Base-by-base conservation (phyloP, 1,140 invertebrate species). In the Achroia grisella region DNA sequence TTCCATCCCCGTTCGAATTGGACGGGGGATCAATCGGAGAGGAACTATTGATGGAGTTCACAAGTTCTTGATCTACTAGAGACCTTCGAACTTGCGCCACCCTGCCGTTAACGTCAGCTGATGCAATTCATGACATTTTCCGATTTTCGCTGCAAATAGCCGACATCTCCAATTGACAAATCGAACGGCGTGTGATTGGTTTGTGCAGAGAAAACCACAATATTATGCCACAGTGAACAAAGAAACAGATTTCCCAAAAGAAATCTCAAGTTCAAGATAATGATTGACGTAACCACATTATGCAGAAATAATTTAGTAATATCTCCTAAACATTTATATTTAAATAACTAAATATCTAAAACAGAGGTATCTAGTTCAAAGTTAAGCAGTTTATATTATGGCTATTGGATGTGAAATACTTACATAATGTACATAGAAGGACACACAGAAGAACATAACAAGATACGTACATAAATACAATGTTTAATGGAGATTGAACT, bases 261-360 rank as follows among this genome's bases (percentile, higher is more conserved):
- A 55, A 59, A 59, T 40, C 50, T 51, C 58, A 62, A 66, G 62
- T 66, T 66, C 59, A 66, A 57, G 62, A 58, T 49, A 52, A 39
- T 10, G 11, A 10, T 10, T 23, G 33, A 40, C 28, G 39, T 40
- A 40, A 40, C 14, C 17, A n/a, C 10, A 17, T 27, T 27, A 5
- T 10, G 5, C 0, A 1, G 34, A 13, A 35, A 35, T 17, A 23
- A 17, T 23, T 2, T 23, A 23, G 17, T 23, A 23, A n/a, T n/a
- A n/a, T n/a, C n/a, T n/a, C n/a, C n/a, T n/a, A n/a, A n/a, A n/a
- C n/a, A n/a, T n/a, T n/a, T n/a, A n/a, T n/a, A n/a, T n/a, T n/a
- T n/a, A n/a, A n/a, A n/a, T n/a, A n/a, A n/a, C n/a, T n/a, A n/a
- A n/a, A n/a, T n/a, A n/a, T n/a, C n/a, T n/a, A n/a, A n/a, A n/a